Evolutionary conservation across 2,797 vertebrate species (phyloP), one percentile per base, ranked within the genome.

Genomic region (Hippocampus kuda): DNA sequence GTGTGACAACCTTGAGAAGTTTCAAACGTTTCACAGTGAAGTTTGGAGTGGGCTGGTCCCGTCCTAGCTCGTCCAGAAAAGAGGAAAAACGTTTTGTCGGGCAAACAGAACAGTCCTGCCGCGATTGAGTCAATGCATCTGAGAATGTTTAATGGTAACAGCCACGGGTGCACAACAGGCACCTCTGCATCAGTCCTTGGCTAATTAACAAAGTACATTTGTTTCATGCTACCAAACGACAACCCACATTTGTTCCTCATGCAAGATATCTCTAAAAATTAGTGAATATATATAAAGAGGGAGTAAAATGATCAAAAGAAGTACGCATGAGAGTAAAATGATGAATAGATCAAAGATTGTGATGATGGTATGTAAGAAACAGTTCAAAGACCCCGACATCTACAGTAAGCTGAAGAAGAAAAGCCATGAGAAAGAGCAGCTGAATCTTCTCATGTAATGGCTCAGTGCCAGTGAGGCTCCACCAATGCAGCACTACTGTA

Each of bases 401-500:
- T 49, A 24, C 18, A 49, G 70, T n/a, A 69, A 77, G 67, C n/a
- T 76, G 69, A 68, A 68, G 26, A 57, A 65, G 70, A 81, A 85
- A 76, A 74, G 78, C 24, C 24, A 16, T 65, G 67, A 42, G 75
- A 71, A 79, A 78, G 79, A 77, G 68, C 77, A 80, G 82, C 81
- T 79, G 73, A 76, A 81, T 77, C 78, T 75, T 84, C 74, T 84
- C 81, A 88, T 89, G 83, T 76, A 76, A 81, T 91, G 91, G 88
- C 85, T 78, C 70, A 41, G 71, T 80, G 90, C 89, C 91, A 90
- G 79, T 16, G 67, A 84, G 82, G 59, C 68, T 68, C 83, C 78
- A 85, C 89, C 86, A 84, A 80, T 82, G 70, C 75, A 81, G 84
- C 88, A 82, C 83, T 86, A 88, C 90, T 38, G 90, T 91, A 81